Evolutionary conservation across 2,113 vertebrate species (phyloP).

Genomic region (Notiomystis cincta): DNA sequence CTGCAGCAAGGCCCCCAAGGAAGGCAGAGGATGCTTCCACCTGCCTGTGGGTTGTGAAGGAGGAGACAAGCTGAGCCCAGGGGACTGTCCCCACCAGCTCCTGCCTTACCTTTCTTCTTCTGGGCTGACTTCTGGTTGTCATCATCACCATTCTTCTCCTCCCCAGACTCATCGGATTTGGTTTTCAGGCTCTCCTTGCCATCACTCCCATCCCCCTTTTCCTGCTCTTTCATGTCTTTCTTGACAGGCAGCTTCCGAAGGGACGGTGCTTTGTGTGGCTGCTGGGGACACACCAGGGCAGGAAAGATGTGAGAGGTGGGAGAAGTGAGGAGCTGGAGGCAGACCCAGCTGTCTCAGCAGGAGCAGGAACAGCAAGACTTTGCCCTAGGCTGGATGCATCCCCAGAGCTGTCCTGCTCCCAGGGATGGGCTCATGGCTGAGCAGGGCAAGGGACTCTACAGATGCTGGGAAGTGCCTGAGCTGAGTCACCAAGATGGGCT

Average conservation of each 20-base stretch:
- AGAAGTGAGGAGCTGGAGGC: background rate
- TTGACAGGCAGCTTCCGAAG: slow-evolving; percentile 80
- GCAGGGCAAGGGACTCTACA: background rate
- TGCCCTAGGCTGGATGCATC: background rate
- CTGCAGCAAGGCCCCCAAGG: background rate
- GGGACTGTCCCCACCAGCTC: background rate
- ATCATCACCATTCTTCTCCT: slow-evolving; percentile 93
- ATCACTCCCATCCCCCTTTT: slow-evolving; percentile 88
- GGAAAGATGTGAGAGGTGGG: background rate
- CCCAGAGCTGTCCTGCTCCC: background rate
- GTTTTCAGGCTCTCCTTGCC: slow-evolving; percentile 91
- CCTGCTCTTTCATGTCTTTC: slow-evolving; percentile 90
- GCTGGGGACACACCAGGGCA: slow-evolving; percentile 7
- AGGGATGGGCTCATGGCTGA: background rate
- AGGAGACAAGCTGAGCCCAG: background rate
- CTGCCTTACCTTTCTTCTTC: slow-evolving; percentile 88
- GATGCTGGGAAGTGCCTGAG: background rate
- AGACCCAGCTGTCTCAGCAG: background rate
- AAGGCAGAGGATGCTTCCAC: background rate
- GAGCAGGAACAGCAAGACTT: background rate
- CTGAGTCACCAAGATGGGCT: background rate
- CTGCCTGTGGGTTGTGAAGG: fast-evolving
- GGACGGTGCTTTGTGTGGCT: slow-evolving; percentile 71
- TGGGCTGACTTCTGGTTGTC: slow-evolving; percentile 89
- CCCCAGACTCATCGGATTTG: slow-evolving; percentile 93